Evolutionary conservation across 2,888 invertebrate genomes (phyloP), one percentile per base, ranked within the genome.

Genomic region (Drosophila limbata): DNA sequence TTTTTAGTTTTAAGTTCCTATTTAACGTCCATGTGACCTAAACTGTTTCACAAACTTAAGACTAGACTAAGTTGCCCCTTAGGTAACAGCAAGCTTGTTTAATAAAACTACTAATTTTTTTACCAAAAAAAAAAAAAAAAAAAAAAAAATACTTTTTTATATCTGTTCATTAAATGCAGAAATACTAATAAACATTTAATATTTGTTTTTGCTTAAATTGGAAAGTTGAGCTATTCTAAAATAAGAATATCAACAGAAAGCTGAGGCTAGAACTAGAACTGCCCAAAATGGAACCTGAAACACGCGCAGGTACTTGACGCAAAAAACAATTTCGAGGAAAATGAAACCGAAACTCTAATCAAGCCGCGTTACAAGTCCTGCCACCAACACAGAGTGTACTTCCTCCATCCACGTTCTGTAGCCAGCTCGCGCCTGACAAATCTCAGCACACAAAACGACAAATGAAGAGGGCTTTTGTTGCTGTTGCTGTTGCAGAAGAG

Each of bases 331-430:
- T 53, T 47, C 9, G 39, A 50, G 28, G 62, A 33, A 60, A 79
- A 60, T 39, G 66, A 53, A 61, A 74, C 45, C 44, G 42, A 61
- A 55, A 59, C 65, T 69, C 65, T 68, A 68, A 63, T 74, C 86
- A 85, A 72, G 68, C 42, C 68, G 31, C 83, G 57, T 60, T 59
- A 52, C 59, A 60, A 28, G 40, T 40, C 15, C 31, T 61, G 45
- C 69, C 40, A 33, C n/a, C 17, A 45, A 6, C 47, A 15, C 47
- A 10, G 3, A 42, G 25, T 5, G 25, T 21, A 21, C 37, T 50
- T 52, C 10, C 13, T 25, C 5, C 25, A 0, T 25, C 39, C 63
- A 61, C 63, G 55, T 40, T 69, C 51, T 65, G 51, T 15, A 39
- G 15, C 42, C 55, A 45, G 52, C 21, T 31, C 42, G 35, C 11